Percentiles rank a stretch among this genome's conserved stretches.
These are phyloP conservation scores for Pristis pectinata DNA, from an alignment of 2,797 vertebrate species.

Conservation along the genomic window DNA sequence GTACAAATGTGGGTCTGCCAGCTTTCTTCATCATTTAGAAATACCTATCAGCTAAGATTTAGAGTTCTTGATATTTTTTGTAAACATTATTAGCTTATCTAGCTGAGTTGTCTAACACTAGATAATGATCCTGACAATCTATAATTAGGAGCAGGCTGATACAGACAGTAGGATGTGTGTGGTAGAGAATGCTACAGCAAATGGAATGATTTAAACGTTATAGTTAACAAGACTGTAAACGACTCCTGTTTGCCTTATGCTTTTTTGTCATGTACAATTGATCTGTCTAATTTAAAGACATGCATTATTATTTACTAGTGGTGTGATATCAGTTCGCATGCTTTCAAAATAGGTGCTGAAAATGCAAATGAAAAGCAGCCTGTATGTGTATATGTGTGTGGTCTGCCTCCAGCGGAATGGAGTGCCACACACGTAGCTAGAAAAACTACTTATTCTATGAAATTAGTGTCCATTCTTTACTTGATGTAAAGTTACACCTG, in stretches of 20 bases:
- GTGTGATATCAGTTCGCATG: conserved; percentile 57
- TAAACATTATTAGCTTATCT: conserved; percentile 8
- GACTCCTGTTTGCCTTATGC: not conserved
- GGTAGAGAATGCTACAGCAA: not conserved
- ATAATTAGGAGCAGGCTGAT: conserved; percentile 34
- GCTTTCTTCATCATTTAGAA: not conserved
- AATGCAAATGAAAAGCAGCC: conserved; percentile 50
- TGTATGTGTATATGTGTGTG: conserved; percentile 65
- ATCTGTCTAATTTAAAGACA: conserved; percentile 49
- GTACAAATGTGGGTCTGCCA: not conserved
- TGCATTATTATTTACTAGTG: conserved; percentile 57
- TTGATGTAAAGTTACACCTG: conserved; percentile 46
- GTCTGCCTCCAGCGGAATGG: conserved; percentile 65
- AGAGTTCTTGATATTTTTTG: conserved; percentile 3
- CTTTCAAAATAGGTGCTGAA: conserved; percentile 59
- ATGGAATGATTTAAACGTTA: not conserved
- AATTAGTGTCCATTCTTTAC: conserved; percentile 51
- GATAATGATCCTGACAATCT: not conserved
- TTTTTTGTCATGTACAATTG: not conserved
- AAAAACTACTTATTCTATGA: conserved; percentile 52
- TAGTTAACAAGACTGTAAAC: not conserved
- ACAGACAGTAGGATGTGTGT: not conserved
- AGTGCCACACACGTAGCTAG: conserved; percentile 57
- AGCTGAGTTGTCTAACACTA: not conserved
- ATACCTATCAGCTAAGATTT: conserved; percentile 8